These are phyloP conservation scores for Phengaris arion DNA, from an alignment of 2,888 invertebrate species.

Conservation along the genomic window DNA sequence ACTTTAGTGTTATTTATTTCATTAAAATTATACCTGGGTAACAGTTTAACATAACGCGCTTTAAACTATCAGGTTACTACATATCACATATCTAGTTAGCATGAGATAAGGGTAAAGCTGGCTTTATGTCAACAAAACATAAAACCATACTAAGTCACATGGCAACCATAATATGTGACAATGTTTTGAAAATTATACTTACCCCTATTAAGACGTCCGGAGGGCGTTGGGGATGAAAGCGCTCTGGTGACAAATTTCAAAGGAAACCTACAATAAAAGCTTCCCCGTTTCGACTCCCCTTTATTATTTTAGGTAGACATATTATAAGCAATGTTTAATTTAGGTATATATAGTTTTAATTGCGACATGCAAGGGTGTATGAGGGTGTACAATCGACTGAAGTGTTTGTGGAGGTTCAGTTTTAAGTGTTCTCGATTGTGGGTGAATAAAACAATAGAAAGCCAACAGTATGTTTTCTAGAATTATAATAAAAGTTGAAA, in stretches of 20 bases:
- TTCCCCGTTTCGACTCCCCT: not conserved
- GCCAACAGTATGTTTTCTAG: not conserved
- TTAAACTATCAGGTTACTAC: too few species aligned
- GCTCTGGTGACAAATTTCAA: slow-evolving; percentile 11
- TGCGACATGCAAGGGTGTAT: not conserved
- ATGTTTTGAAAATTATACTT: not conserved
- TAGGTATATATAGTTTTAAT: not conserved
- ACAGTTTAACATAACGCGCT: too few species aligned
- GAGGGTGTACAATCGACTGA: not conserved
- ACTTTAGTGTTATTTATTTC: too few species aligned
- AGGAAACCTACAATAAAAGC: slow-evolving; percentile 19
- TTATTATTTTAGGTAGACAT: slow-evolving; percentile 22
- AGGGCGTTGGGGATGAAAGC: not conserved
- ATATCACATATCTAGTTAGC: too few species aligned
- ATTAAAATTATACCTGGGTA: too few species aligned
- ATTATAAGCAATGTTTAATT: not conserved
- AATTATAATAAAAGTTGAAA: too few species aligned
- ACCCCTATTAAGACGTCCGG: slow-evolving; percentile 16
- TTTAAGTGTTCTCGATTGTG: not conserved
- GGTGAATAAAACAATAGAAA: not conserved
- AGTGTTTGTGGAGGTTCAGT: not conserved
- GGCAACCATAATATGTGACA: not conserved
- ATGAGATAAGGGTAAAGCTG: too few species aligned
- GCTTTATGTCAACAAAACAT: not conserved
- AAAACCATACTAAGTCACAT: not conserved